Conservation (phyloP, 2,888 invertebrate species). For the Neocrepidodera transversa region DNA sequence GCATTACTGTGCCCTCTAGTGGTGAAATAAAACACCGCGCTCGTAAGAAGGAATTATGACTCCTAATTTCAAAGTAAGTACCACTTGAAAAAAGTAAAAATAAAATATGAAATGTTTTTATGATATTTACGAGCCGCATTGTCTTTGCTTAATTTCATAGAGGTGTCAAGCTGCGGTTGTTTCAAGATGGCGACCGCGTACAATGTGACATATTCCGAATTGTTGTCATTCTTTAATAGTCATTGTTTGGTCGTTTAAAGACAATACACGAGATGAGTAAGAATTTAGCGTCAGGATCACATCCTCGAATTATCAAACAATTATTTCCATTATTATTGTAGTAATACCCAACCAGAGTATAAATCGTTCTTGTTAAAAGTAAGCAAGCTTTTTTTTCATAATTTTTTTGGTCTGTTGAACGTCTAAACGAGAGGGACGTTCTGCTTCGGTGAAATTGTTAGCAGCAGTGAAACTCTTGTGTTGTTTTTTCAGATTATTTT, state of each 20-base stretch:
- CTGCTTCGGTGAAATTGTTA: conserved; percentile 7
- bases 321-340: background rate
- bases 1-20: conserved; percentile 50
- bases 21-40: conserved; percentile 45
- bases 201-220: background rate
- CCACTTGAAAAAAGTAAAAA: conserved; percentile 20
- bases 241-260: background rate
- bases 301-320: no score
- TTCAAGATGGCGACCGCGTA: background rate
- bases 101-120: no score
- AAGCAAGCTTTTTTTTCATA: conserved; percentile 19
- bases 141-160: conserved; percentile 31
- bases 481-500: conserved; percentile 23
- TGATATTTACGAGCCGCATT: conserved; percentile 30
- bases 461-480: conserved; percentile 11
- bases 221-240: background rate
- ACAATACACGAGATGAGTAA: no score
- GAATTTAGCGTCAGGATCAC: no score
- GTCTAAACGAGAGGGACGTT: conserved; percentile 21
- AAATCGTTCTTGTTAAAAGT: conserved; percentile 24
- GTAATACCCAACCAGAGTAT: conserved; percentile 9
- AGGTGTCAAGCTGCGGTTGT: conserved; percentile 15
- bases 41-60: conserved; percentile 37
- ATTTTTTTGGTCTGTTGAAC: conserved; percentile 20
- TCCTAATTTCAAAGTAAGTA: conserved; percentile 35